Conservation (phyloP, 1,140 invertebrate genomes). For the Drosophila obscura region DNA sequence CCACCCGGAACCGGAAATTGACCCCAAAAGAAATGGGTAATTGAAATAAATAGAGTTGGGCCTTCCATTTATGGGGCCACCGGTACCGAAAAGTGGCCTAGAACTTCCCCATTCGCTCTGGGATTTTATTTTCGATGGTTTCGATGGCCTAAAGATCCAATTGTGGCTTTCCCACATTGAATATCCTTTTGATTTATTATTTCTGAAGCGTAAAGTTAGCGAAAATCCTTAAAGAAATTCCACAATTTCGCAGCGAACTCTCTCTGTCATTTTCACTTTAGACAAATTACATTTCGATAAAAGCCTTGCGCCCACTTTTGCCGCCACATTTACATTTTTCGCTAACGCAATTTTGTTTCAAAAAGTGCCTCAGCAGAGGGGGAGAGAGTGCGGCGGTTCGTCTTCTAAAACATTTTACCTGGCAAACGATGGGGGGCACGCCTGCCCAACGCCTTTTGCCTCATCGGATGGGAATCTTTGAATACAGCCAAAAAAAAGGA, state of each 20-base stretch:
- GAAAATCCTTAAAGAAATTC: slow-evolving; percentile 42
- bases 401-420: slow-evolving; percentile 38
- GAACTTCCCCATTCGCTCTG: slow-evolving; percentile 12
- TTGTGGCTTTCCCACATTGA: too few species aligned
- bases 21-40: slow-evolving; percentile 32
- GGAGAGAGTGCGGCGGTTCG: slow-evolving; percentile 14
- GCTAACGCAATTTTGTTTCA: slow-evolving; percentile 49
- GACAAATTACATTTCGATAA: slow-evolving; percentile 69
- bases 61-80: too few species aligned
- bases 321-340: slow-evolving; percentile 49
- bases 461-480: slow-evolving; percentile 18
- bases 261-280: slow-evolving; percentile 63
- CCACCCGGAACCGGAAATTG: slow-evolving; percentile 39
- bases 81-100: slow-evolving; percentile 11
- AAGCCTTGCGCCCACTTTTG: slow-evolving; percentile 48
- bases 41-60: slow-evolving; percentile 49
- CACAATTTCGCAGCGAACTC: slow-evolving; percentile 26
- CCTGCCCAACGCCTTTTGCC: slow-evolving; percentile 3
- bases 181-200: slow-evolving; percentile 25
- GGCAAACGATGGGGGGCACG: slow-evolving; percentile 4
- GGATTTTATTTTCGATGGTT: neutral
- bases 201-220: slow-evolving; percentile 1
- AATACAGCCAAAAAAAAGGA: slow-evolving; percentile 1
- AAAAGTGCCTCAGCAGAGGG: slow-evolving; percentile 51
- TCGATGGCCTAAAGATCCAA: too few species aligned